Base-by-base conservation (phyloP, 2,113 vertebrate species). In the Macrotus californicus region DNA sequence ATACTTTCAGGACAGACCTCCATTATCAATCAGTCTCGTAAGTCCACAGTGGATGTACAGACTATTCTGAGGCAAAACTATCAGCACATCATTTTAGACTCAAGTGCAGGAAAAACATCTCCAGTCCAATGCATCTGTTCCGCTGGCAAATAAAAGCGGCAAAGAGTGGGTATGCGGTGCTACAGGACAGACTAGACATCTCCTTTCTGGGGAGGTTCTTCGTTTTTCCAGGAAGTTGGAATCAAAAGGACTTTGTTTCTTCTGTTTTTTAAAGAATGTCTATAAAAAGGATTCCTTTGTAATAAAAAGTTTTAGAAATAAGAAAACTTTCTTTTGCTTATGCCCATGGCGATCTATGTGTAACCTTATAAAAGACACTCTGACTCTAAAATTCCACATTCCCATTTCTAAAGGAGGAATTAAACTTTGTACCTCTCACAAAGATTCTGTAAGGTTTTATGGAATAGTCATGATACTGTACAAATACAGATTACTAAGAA, bases 401-500 rank as follows among this genome's bases (percentile, higher is more conserved):
- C n/a, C 31, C 61, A 66, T 46, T 56, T 91, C 92, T 96, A 89
- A 95, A 82, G 41, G 50, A 76, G 29, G 41, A 66, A 89, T 72
- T 61, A 59, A 76, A 67, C 43, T 94, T 92, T 88, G 52, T 89
- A 46, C 11, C 9, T 72, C 15, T 94, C 46, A 50, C 7, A 29
- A 26, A 90, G 59, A 87, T 29, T 24, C 22, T 61, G 7, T 85
- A 61, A 93, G 31, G 1, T 75, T 92, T 93, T 24, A 82, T 88
- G 85, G 97, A 97, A 94, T 94, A 94, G 85, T 97, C 26, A 94
- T 15, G 81, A 75, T 86, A 66, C 29, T 70, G 11, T 61, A 43
- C 7, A 93, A 93, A 91, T 77, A 94, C 3, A 92, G 11, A 93
- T 31, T 84, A 56, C n/a, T 80, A 86, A 90, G 84, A 93, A 75